Conservation (phyloP, 2,888 invertebrate genomes). For the Heteropelma amictum region DNA sequence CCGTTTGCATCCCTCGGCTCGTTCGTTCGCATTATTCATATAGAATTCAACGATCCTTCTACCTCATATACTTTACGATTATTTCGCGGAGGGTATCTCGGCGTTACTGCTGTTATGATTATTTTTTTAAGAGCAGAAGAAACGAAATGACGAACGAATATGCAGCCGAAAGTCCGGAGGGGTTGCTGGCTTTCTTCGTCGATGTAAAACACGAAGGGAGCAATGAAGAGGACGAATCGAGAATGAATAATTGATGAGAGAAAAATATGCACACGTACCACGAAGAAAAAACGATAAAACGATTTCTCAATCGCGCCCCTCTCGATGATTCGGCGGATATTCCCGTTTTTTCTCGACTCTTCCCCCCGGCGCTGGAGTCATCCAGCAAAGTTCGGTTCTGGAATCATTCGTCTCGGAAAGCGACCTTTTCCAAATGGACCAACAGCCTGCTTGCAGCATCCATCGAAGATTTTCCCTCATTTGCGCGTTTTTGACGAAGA, state of each 20-base stretch:
- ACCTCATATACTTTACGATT: constrained; percentile 75
- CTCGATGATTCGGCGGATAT: constrained; percentile 35
- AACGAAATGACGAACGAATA: constrained; percentile 64
- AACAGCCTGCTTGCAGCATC: too few relatives aligned
- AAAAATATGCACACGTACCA: background rate
- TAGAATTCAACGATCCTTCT: constrained; percentile 71
- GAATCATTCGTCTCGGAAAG: background rate
- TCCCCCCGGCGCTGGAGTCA: too few relatives aligned
- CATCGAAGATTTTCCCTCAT: too few relatives aligned
- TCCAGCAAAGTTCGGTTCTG: background rate
- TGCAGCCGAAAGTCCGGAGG: constrained; percentile 9
- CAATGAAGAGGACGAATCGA: constrained; percentile 4
- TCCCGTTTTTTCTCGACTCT: background rate
- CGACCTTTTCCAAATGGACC: background rate
- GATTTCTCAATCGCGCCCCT: constrained; percentile 40
- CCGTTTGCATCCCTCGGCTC: constrained; percentile 22
- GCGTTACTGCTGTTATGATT: background rate
- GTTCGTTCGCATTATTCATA: constrained; percentile 60
- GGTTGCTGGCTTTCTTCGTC: background rate
- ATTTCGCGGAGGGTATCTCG: constrained; percentile 38
- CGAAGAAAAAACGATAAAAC: constrained; percentile 24
- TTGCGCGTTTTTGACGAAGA: too few relatives aligned
- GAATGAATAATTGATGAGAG: constrained; percentile 19
- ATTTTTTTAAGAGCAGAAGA: constrained; percentile 49
- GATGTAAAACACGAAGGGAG: constrained; percentile 37